Percentiles rank a stretch among this genome's conserved stretches.
phyloP scores from a whole-genome alignment of 2,113 vertebrate genomes.

The Syngnathus scovelli region DNA sequence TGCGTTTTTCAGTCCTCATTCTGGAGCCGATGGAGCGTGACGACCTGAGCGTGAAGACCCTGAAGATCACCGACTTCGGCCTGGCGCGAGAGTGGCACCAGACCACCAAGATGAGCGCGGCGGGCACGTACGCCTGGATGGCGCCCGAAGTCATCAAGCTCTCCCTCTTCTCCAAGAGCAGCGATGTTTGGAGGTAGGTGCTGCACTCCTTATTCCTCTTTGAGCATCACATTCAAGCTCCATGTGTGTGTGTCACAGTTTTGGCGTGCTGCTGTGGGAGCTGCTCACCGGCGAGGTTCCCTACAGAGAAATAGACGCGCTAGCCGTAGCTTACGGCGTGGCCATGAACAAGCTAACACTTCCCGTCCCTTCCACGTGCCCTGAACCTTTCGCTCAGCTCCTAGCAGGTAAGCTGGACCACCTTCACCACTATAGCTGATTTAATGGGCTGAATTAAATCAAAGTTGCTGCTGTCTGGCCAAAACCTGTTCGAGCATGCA shows the following conservation, averaged over 20 bases:
- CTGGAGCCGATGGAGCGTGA: slow-evolving; percentile 79
- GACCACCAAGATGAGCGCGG: slow-evolving; percentile 95
- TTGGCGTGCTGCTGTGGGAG: slow-evolving; percentile 89
- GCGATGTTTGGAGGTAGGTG: slow-evolving; percentile 85
- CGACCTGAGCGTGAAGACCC: slow-evolving; percentile 76
- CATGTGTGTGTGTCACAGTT: slow-evolving; percentile 63
- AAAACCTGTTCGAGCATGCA: no score
- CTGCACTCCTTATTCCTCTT: background rate
- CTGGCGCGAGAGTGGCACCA: slow-evolving; percentile 92
- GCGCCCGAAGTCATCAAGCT: slow-evolving; percentile 89
- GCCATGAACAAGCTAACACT: slow-evolving; percentile 89
- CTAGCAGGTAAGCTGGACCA: slow-evolving; percentile 71
- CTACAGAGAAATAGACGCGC: slow-evolving; percentile 85
- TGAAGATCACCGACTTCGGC: slow-evolving; percentile 97
- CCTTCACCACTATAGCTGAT: background rate
- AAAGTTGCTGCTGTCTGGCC: no score
- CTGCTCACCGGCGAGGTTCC: slow-evolving; percentile 89
- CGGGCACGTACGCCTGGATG: slow-evolving; percentile 97
- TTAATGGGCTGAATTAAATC: no score
- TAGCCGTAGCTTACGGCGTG: slow-evolving; percentile 88
- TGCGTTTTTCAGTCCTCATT: slow-evolving; percentile 75
- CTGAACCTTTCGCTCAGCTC: slow-evolving; percentile 83
- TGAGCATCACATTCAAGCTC: background rate
- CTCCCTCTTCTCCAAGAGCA: slow-evolving; percentile 90
- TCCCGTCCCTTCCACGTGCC: slow-evolving; percentile 86